These are phyloP conservation scores for Erannis defoliaria DNA, from an alignment of 2,888 invertebrate genomes.

Conservation along the genomic window DNA sequence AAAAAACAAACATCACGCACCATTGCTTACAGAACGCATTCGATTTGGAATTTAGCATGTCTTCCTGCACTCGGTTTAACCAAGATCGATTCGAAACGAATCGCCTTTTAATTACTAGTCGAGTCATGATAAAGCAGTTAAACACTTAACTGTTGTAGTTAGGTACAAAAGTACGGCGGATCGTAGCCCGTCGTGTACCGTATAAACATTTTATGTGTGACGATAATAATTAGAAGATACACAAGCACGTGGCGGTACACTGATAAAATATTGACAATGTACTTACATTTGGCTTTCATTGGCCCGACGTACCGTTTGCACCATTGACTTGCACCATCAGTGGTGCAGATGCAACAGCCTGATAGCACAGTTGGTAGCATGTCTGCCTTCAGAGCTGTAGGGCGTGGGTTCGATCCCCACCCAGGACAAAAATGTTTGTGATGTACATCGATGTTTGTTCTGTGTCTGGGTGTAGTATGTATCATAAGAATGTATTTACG, in stretches of 20 bases:
- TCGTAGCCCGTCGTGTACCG: background rate
- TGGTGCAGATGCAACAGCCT: no score
- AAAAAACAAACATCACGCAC: constrained; percentile 11
- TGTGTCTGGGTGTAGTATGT: no score
- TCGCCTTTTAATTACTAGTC: constrained; percentile 28
- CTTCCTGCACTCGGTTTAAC: constrained; percentile 38
- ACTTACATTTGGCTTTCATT: no score
- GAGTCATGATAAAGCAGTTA: constrained; percentile 28
- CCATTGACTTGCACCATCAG: no score
- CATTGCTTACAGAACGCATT: constrained; percentile 32
- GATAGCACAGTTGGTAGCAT: no score
- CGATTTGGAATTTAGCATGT: constrained; percentile 34
- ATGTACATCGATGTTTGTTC: no score
- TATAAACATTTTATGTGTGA: background rate
- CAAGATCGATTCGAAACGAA: constrained; percentile 45
- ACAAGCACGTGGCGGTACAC: background rate
- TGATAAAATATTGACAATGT: background rate
- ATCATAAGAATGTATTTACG: no score
- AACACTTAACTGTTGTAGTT: constrained; percentile 18
- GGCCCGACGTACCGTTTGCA: no score
- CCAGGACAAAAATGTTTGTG: no score
- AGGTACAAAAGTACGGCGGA: background rate
- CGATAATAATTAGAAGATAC: background rate
- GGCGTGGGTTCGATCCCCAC: no score
- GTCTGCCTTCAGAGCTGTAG: no score